These are phyloP conservation scores for Metellina segmentata DNA, from an alignment of 2,888 invertebrate species.

Conservation along the genomic window DNA sequence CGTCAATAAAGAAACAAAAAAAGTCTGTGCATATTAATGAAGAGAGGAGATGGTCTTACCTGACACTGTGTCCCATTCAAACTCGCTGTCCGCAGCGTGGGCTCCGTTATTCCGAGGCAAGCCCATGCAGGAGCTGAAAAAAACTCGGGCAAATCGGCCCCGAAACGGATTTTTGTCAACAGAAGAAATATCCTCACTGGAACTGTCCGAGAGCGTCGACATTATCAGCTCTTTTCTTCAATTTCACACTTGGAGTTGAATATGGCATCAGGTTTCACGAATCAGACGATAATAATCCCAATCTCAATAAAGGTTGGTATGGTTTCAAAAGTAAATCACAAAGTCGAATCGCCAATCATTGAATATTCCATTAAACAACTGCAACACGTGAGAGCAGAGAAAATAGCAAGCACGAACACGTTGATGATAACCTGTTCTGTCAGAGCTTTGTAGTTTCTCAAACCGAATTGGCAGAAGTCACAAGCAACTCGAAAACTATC, in stretches of 20 bases:
- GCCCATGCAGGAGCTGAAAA: slow-evolving; percentile 75
- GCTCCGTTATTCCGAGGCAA: slow-evolving; percentile 58
- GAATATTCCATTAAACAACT: background rate
- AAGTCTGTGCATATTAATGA: background rate
- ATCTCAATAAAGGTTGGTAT: background rate
- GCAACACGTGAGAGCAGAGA: background rate
- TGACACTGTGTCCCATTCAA: slow-evolving; percentile 73
- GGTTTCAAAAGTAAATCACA: no score
- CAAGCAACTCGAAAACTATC: background rate
- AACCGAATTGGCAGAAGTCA: no score
- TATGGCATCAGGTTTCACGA: slow-evolving; percentile 25
- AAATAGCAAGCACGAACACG: background rate
- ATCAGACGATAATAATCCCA: background rate
- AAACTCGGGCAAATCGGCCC: slow-evolving; percentile 68
- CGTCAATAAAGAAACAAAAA: background rate
- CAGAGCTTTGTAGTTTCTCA: background rate
- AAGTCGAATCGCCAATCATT: no score
- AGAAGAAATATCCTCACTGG: slow-evolving; percentile 58
- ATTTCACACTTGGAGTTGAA: background rate
- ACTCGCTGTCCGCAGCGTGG: slow-evolving; percentile 56
- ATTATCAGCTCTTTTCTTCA: slow-evolving; percentile 18
- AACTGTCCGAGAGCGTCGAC: slow-evolving; percentile 57
- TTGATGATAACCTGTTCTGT: background rate
- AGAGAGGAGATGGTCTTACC: slow-evolving; percentile 49
- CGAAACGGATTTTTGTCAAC: slow-evolving; percentile 65